Evolutionary conservation across 2,113 vertebrate species (phyloP), one percentile per base, ranked within the genome.

Genomic region (Bos indicus): DNA sequence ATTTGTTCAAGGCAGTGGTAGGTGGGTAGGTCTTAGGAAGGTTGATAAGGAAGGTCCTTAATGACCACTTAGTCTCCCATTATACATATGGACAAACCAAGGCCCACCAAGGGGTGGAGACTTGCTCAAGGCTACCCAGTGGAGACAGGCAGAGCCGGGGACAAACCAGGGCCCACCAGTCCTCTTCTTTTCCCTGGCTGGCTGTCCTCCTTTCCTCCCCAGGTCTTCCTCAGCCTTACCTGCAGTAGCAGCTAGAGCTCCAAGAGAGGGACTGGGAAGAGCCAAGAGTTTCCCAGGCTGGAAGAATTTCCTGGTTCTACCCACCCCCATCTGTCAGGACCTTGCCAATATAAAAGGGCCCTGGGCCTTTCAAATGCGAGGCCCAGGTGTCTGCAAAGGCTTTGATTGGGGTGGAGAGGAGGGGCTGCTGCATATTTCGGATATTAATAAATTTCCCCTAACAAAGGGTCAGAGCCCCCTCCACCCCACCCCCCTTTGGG

Each of bases 381-480:
- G 67, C 54, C 83, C 36, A 87, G 94, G 96, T 95, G 62, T 94
- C 56, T 88, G 48, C 51, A 28, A 85, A 94, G 88, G 52, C 97
- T 98, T 97, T 91, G 94, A 97, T 25, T 95, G 88, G 48, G 51
- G 81, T 60, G 25, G 81, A 30, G 84, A 86, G 74, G 85, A 85
- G 81, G 91, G 91, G 80, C 54, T 30, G 23, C 59, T 91, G 88
- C 82, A 54, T 88, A 30, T 86, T 91, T 95, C 0, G 6, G 67
- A 95, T 94, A 93, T 97, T 96, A 95, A 97, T 96, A 91, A 88
- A 86, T 74, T 88, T 21, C 60, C 96, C 88, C 85, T 78, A 60
- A 96, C 95, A 88, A 88, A 97, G 91, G 46, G 25, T 62, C 82
- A 54, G 74, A 23, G 23, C 21, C 54, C 28, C 8, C 78, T 94